A percentile compares a stretch with the other conserved stretches of the same genome.
These are phyloP conservation scores for Rhynchonycteris naso DNA, from an alignment of 2,797 vertebrate species.

Conservation along the genomic window DNA sequence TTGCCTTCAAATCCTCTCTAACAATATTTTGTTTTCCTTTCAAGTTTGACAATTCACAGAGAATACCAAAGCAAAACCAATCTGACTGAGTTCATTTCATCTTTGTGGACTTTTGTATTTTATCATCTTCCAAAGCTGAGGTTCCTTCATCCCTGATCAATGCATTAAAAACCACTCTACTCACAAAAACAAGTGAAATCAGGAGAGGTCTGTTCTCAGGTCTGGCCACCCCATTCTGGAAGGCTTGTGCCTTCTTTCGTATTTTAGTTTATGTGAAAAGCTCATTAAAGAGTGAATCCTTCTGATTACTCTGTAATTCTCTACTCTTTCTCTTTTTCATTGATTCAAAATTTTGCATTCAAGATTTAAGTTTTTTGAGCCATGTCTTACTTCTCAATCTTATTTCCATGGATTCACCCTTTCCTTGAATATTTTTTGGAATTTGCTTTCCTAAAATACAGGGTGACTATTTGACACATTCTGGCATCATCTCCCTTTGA, in stretches of 20 bases:
- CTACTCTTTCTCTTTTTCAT: not conserved
- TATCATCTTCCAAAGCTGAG: not conserved
- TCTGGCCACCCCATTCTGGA: not conserved
- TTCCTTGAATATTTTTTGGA: not conserved
- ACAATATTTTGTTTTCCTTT: not conserved
- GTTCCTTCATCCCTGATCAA: not conserved
- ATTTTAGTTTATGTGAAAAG: not conserved
- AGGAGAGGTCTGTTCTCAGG: not conserved
- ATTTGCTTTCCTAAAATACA: not conserved
- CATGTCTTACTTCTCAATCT: not conserved
- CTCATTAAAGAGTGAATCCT: not conserved
- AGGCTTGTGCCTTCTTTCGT: not conserved
- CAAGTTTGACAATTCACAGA: not conserved
- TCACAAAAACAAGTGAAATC: not conserved
- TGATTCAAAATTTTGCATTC: not conserved
- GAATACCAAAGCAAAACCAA: not conserved
- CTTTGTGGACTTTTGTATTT: not conserved
- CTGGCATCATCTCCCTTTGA: not conserved
- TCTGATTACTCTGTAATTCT: not conserved
- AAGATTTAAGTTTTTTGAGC: not conserved
- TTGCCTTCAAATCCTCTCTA: not conserved
- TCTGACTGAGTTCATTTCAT: not conserved
- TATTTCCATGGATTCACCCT: not conserved
- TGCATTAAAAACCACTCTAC: not conserved
- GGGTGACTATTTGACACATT: not conserved